A percentile compares a stretch with the other conserved stretches of the same genome.
Conservation (phyloP, 2,797 vertebrate species). For the Decapterus maruadsi region DNA sequence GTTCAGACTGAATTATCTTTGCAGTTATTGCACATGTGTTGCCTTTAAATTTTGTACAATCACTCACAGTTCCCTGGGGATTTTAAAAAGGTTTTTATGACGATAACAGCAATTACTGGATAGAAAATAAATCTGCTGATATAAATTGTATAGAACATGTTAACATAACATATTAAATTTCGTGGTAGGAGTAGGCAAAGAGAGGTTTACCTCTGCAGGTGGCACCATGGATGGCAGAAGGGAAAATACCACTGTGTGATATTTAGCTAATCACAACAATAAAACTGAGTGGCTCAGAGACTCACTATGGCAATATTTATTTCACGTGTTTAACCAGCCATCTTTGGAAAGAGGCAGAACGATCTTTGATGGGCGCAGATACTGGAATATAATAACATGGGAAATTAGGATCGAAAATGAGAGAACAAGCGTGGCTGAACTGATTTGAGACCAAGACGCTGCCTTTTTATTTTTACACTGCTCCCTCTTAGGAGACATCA, state of each 20-base stretch:
- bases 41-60: not conserved
- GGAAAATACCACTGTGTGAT: slow-evolving; percentile 8
- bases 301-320: slow-evolving; percentile 8
- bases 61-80: not conserved
- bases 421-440: slow-evolving; percentile 29
- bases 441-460: slow-evolving; percentile 22
- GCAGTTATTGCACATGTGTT: not conserved
- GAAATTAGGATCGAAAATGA: slow-evolving; percentile 57
- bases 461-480: slow-evolving; percentile 44
- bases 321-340: slow-evolving; percentile 23
- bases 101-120: too few relatives aligned
- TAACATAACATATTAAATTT: not conserved
- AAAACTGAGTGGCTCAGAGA: not conserved
- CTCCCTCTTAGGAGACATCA: slow-evolving; percentile 51
- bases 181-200: not conserved
- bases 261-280: slow-evolving; percentile 14
- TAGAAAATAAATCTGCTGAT: too few relatives aligned
- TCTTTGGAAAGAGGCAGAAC: slow-evolving; percentile 18
- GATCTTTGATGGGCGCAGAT: slow-evolving; percentile 15
- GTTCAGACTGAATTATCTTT: not conserved
- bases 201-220: not conserved
- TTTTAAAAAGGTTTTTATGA: not conserved
- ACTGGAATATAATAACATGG: slow-evolving; percentile 39
- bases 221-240: not conserved
- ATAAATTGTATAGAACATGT: too few relatives aligned